Evolutionary conservation across 2,888 invertebrate genomes (phyloP).

Genomic region (Tridacna gigas): DNA sequence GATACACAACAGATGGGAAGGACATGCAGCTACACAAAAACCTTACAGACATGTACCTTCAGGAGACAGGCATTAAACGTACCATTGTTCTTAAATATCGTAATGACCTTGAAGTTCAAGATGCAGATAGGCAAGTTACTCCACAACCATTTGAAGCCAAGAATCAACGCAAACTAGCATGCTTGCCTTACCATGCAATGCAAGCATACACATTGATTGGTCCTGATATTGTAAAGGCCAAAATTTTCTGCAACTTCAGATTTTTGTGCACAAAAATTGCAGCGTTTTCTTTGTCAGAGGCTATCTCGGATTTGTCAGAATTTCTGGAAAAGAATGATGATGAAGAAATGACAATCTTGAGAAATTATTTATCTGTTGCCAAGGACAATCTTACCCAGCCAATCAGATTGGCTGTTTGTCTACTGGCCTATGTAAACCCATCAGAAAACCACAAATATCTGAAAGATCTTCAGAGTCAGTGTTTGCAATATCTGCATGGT

Average conservation of each 20-base stretch:
- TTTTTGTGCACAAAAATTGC: constrained; percentile 73
- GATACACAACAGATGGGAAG: constrained; percentile 68
- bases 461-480: constrained; percentile 60
- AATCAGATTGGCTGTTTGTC: constrained; percentile 67
- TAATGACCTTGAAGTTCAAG: constrained; percentile 70
- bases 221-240: constrained; percentile 63
- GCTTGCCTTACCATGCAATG: constrained; percentile 73
- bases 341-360: constrained; percentile 90
- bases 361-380: constrained; percentile 63
- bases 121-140: constrained; percentile 81
- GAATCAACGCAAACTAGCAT: constrained; percentile 77
- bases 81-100: constrained; percentile 74
- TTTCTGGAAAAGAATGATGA: constrained; percentile 93
- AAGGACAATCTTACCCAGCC: constrained; percentile 63
- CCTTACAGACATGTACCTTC: constrained; percentile 73
- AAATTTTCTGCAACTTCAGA: constrained; percentile 73
- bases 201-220: constrained; percentile 59
- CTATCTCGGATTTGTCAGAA: constrained; percentile 90
- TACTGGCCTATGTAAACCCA: constrained; percentile 67
- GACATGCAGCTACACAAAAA: constrained; percentile 71
- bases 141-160: constrained; percentile 70
- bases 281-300: constrained; percentile 85
- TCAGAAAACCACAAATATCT: constrained; percentile 57
- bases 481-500: constrained; percentile 56
- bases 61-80: constrained; percentile 73